Base-by-base conservation (phyloP, 2,797 vertebrate species). In the Glossophaga mutica region DNA sequence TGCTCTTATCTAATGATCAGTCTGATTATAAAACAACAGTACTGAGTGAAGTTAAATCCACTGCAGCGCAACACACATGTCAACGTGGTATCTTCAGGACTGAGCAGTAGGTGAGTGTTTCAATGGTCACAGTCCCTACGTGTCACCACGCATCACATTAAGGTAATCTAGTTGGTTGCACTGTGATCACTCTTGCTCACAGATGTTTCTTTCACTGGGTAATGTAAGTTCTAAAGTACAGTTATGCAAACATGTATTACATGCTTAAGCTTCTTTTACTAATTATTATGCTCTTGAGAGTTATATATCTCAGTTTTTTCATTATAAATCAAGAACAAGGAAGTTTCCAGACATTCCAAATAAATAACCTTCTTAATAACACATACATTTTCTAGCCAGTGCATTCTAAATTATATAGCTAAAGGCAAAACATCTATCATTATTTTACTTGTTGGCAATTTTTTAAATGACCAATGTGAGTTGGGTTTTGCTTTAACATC, bases 311-410 rank as follows among this genome's bases (percentile, higher is more conserved):
- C 16, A 90, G 57, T n/a, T 92, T 81, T 91, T 65, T 52, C 42
- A 88, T 50, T 70, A 5, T 83, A 94, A 90, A 34, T 87, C 79
- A 46, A 86, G 19, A 86, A 86, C 32, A 95, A 10, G 9, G 4
- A 93, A 95, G 34, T 8, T 84, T 93, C 39, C 39, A 94, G 24
- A 76, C 6, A 88, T 42, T 90, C 11, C 29, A 94, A n/a, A 48
- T 93, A 97, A 97, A 90, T 39, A 85, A 84, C 22, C 32, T 71
- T 50, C 34, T 70, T 87, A 95, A 81, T 59, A 65, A 83, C 6
- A 32, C 14, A 96, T 21, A 85, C 1, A 50, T 82, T 87, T 96
- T 91, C 82, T 37, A 83, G 48, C 6, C 24, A 94, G 8, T 67
- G 46, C 62, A 73, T 79, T 90, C 48, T 55, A 78, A 90, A 52